Evolutionary conservation across 2,888 invertebrate genomes (phyloP), one percentile per base, ranked within the genome.

Genomic region (Cantharis nigra): DNA sequence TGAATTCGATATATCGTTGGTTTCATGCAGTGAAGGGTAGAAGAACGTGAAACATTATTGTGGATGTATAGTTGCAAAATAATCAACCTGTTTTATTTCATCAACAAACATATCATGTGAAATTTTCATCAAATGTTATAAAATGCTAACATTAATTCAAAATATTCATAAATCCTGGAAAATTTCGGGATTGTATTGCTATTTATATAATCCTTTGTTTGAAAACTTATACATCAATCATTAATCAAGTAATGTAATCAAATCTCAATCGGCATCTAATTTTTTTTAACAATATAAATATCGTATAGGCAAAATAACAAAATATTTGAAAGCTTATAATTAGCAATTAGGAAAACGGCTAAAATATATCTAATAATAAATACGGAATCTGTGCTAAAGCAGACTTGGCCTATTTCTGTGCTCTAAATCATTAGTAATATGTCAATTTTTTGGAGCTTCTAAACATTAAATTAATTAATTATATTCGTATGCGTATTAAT

Each of bases 381-480:
- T 70, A n/a, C 63, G 26, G 72, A 64, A 76, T 70, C 49, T 63
- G 64, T 73, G 64, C 30, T 70, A 18, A 70, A 70, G 73, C 70
- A 76, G 72, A 76, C 73, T 76, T 76, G 76, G 76, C 70, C 76
- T 76, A 73, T 76, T 70, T 70, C 14, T 70, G 28, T 70, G 70
- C 13, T 70, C 33, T 33, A 70, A 33, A 76, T 76, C 70, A 76
- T 73, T 72, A 72, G 9, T n/a, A 49, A 30, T 76, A 33, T 76
- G 76, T 76, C 72, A 76, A 72, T 69, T 70, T 76, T 72, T 69
- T 18, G 63, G 13, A 67, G 67, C 30, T 28, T 10, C 26, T 14
- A 16, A 63, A 67, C 23, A 67, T 65, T 67, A 49, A 73, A 49
- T n/a, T n/a, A n/a, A 23, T 49, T 49, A 62, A 69, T 74, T 70